Base-by-base conservation (phyloP, 2,113 vertebrate genomes). In the Lota lota region DNA sequence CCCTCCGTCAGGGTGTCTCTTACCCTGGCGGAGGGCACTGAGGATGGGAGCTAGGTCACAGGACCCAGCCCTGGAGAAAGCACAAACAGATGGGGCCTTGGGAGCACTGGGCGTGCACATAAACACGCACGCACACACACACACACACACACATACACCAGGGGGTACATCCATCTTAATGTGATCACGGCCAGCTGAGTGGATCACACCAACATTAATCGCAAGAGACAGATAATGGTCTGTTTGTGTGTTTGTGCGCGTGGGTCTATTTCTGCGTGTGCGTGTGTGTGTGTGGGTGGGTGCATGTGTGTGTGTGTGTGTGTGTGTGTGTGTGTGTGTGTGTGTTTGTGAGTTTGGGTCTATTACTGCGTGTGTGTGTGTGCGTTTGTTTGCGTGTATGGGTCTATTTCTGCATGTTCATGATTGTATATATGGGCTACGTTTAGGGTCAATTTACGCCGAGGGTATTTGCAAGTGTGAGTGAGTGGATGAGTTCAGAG, bases 131-230 rank as follows among this genome's bases (percentile, higher is more conserved):
- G 57, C 54, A 64, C 53, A 65, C 68, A 21, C 60, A 20, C 67
- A 66, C 66, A 64, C 74, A 74, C 67, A 22, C 70, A 74, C 63
- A 87, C 68, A n/a, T n/a, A 17, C 84, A 90, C 85, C 77, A 84
- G 85, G 79, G 81, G 86, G 85, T 85, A 79, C 80, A 90, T 90
- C 88, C 80, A 83, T 85, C 84, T 89, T 89, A 91, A 89, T 85
- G 87, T 89, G 82, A 89, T 89, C 86, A 87, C 82, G 87, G 86
- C 87, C 82, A 86, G 84, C 87, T 89, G 87, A 89, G 85, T 89
- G 88, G 87, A 89, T 89, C 88, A 87, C 85, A 88, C 84, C 85
- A 88, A 90, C 85, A 87, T 88, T 90, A 88, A 90, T 90, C 87
- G 88, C 84, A 78, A 87, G 87, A 88, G 87, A 88, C 87, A 88